Conservation (phyloP, 1,140 invertebrate genomes). For the Heliothis subflexa region DNA sequence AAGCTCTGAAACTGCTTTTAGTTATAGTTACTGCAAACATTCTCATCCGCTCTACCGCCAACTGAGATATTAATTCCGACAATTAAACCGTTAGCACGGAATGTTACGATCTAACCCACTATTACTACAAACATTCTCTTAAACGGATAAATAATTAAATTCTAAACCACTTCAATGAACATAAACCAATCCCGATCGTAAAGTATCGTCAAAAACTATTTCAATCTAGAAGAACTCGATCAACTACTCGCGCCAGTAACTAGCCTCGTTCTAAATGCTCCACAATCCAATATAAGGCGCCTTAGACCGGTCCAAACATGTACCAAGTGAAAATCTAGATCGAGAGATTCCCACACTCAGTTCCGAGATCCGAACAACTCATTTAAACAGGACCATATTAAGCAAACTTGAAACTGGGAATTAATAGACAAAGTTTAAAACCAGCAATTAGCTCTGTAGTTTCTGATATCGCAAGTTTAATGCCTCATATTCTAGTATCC, state of each 20-base stretch:
- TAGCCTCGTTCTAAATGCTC: conserved; percentile 16
- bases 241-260: conserved; percentile 4
- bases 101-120: conserved; percentile 18
- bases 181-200: neutral
- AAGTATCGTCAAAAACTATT: conserved; percentile 3
- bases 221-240: conserved; percentile 1
- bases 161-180: neutral
- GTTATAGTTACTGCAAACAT: neutral
- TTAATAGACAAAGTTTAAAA: conserved; percentile 44
- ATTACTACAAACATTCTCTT: conserved; percentile 7
- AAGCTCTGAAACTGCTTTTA: neutral
- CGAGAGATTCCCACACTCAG: conserved; percentile 48
- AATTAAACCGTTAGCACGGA: conserved; percentile 12
- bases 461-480: conserved; percentile 6
- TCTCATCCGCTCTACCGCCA: conserved; percentile 10
- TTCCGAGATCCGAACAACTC: conserved; percentile 29
- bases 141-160: neutral
- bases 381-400: conserved; percentile 41
- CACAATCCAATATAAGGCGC: conserved; percentile 42
- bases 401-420: conserved; percentile 24
- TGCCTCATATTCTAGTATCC: conserved; percentile 4
- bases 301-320: conserved; percentile 32
- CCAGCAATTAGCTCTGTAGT: conserved; percentile 19
- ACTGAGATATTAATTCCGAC: conserved; percentile 36
- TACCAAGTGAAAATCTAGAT: conserved; percentile 44